Evolutionary conservation across 2,888 invertebrate genomes (phyloP).

Genomic region (Salpingus planirostris): DNA sequence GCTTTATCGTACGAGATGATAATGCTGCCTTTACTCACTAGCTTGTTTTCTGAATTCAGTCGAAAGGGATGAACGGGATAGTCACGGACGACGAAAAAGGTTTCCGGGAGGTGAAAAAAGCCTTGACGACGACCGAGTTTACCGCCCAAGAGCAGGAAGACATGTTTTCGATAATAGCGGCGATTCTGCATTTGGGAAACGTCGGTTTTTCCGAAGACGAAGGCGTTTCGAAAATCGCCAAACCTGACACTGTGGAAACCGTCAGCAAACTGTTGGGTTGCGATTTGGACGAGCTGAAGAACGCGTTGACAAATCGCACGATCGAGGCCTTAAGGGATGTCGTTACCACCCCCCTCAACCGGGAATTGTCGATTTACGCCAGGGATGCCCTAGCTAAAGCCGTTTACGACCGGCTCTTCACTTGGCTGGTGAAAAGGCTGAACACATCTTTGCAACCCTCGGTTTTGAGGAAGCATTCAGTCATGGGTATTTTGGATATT

Average conservation of each 20-base stretch:
- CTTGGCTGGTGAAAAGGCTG: slow-evolving; percentile 77
- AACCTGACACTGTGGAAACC: slow-evolving; percentile 54
- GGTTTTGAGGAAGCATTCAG: slow-evolving; percentile 50
- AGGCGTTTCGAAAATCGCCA: slow-evolving; percentile 58
- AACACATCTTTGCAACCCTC: slow-evolving; percentile 63
- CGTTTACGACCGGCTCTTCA: slow-evolving; percentile 82
- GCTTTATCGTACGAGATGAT: too few species aligned
- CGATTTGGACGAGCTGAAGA: slow-evolving; percentile 52
- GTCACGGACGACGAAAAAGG: slow-evolving; percentile 56
- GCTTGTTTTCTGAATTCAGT: too few species aligned
- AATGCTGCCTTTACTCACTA: too few species aligned
- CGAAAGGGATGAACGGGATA: too few species aligned
- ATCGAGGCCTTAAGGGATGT: slow-evolving; percentile 81
- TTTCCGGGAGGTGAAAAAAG: slow-evolving; percentile 60
- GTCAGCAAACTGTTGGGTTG: slow-evolving; percentile 72
- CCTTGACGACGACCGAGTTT: slow-evolving; percentile 73
- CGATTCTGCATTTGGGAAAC: slow-evolving; percentile 79
- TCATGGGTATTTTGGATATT: slow-evolving; percentile 87
- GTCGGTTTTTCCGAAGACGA: slow-evolving; percentile 70
- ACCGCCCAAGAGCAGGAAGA: slow-evolving; percentile 60
- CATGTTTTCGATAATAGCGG: slow-evolving; percentile 74
- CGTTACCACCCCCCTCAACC: slow-evolving; percentile 69
- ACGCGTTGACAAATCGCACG: slow-evolving; percentile 73
- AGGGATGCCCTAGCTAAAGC: slow-evolving; percentile 87
- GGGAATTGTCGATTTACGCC: slow-evolving; percentile 76